Evolutionary conservation across 1,140 invertebrate genomes (phyloP).

Genomic region (Octopus bimaculoides): DNA sequence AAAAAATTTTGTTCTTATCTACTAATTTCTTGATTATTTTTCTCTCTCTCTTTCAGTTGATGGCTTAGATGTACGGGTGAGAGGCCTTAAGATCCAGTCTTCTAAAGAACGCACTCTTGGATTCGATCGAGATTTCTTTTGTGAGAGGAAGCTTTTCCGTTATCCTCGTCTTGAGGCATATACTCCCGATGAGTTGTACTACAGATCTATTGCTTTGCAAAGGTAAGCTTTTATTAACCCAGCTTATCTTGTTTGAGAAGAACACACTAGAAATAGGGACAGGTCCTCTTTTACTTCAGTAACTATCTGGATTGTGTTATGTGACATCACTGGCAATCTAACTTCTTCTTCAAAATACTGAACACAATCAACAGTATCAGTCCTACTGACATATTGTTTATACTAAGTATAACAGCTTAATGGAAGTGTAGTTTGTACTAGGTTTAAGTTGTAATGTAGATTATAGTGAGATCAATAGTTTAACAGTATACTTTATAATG

Average conservation of each 20-base stretch:
- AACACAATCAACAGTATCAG: no score
- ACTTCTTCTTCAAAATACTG: no score
- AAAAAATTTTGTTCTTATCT: neutral
- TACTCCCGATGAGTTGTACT: slow-evolving; percentile 41
- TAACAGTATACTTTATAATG: no score
- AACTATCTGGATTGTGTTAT: neutral
- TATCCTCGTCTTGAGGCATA: slow-evolving; percentile 49
- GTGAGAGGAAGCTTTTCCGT: slow-evolving; percentile 42
- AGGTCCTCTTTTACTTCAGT: no score
- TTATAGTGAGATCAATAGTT: no score
- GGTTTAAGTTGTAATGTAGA: no score
- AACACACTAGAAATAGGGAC: no score
- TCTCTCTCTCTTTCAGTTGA: slow-evolving; percentile 32
- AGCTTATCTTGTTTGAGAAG: no score
- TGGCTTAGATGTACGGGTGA: slow-evolving; percentile 53
- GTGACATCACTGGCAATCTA: neutral
- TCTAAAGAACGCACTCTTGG: slow-evolving; percentile 47
- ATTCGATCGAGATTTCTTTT: slow-evolving; percentile 50
- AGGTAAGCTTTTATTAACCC: slow-evolving; percentile 32
- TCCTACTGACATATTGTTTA: no score
- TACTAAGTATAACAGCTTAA: no score
- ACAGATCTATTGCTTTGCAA: slow-evolving; percentile 45
- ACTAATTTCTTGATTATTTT: neutral
- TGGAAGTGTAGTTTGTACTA: no score
- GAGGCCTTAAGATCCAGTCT: slow-evolving; percentile 51